Conservation (phyloP, 1,140 invertebrate species). For the Hyphantria cunea region DNA sequence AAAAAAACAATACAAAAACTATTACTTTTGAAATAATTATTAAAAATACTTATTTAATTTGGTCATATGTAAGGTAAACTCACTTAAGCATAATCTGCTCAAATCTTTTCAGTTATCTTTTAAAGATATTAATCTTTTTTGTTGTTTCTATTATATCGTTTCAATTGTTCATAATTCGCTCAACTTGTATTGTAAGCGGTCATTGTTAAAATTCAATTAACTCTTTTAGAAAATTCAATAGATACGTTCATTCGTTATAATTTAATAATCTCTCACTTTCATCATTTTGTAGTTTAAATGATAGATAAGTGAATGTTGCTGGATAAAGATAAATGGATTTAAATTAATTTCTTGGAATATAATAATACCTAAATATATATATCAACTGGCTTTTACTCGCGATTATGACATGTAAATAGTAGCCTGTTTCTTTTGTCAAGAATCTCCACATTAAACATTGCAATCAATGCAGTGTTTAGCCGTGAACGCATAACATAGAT, state of each 20-base stretch:
- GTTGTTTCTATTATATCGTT: slow-evolving; percentile 29
- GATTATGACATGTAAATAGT: too few species aligned
- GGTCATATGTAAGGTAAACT: background rate
- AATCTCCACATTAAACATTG: too few species aligned
- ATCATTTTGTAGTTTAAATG: slow-evolving; percentile 31
- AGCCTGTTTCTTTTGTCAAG: too few species aligned
- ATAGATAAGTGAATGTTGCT: slow-evolving; percentile 6
- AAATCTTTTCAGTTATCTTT: too few species aligned
- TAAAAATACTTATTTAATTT: too few species aligned
- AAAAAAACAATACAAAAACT: too few species aligned
- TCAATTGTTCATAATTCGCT: slow-evolving; percentile 46
- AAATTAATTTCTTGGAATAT: slow-evolving; percentile 8
- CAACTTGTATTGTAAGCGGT: slow-evolving; percentile 31
- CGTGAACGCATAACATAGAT: too few species aligned
- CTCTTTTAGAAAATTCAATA: slow-evolving; percentile 38
- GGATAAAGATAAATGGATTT: slow-evolving; percentile 7
- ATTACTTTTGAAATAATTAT: too few species aligned
- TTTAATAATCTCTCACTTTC: slow-evolving; percentile 57
- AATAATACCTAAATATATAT: too few species aligned
- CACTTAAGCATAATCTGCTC: slow-evolving; percentile 8
- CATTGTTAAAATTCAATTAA: slow-evolving; percentile 16
- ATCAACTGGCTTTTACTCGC: too few species aligned
- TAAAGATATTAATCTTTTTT: slow-evolving; percentile 39
- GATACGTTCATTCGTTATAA: slow-evolving; percentile 49
- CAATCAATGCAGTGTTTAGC: too few species aligned